These are phyloP conservation scores for Stylophora pistillata DNA, from an alignment of 64 coral and sea anemone species.

Conservation along the genomic window DNA sequence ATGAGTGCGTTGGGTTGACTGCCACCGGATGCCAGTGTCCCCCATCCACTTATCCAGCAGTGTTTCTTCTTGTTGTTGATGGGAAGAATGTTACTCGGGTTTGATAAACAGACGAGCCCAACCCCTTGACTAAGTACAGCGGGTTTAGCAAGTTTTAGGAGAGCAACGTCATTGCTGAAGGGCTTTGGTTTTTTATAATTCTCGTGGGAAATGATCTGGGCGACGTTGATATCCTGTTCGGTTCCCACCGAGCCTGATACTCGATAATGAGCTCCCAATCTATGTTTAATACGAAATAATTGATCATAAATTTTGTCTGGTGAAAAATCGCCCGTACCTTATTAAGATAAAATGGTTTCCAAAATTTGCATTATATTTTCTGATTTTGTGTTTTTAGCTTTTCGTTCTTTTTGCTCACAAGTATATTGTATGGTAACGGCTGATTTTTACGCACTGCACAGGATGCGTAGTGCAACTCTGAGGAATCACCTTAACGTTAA, in stretches of 20 bases:
- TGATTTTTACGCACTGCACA: too few relatives aligned
- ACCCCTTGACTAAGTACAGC: conserved; percentile 1
- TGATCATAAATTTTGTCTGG: too few relatives aligned
- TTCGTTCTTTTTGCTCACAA: too few relatives aligned
- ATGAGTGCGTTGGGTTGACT: not conserved
- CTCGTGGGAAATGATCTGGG: conserved; percentile 28
- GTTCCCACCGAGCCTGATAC: not conserved
- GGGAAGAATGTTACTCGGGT: conserved; percentile 8
- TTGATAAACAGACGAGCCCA: conserved; percentile 20
- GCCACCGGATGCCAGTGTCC: conserved; percentile 5
- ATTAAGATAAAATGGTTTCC: too few relatives aligned
- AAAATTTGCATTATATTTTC: too few relatives aligned
- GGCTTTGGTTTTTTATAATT: conserved; percentile 12
- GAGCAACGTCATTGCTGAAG: conserved; percentile 37
- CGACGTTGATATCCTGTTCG: conserved; percentile 25
- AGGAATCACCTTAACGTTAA: too few relatives aligned
- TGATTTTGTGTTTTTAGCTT: too few relatives aligned
- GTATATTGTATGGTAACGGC: too few relatives aligned
- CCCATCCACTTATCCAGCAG: conserved; percentile 44
- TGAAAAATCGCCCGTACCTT: too few relatives aligned
- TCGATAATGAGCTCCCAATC: conserved; percentile 45
- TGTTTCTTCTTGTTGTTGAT: not conserved
- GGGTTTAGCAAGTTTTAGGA: conserved; percentile 47
- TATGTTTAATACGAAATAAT: not conserved
- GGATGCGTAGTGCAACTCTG: too few relatives aligned